Conservation (phyloP, 2,113 vertebrate species). For the Canis aureus region DNA sequence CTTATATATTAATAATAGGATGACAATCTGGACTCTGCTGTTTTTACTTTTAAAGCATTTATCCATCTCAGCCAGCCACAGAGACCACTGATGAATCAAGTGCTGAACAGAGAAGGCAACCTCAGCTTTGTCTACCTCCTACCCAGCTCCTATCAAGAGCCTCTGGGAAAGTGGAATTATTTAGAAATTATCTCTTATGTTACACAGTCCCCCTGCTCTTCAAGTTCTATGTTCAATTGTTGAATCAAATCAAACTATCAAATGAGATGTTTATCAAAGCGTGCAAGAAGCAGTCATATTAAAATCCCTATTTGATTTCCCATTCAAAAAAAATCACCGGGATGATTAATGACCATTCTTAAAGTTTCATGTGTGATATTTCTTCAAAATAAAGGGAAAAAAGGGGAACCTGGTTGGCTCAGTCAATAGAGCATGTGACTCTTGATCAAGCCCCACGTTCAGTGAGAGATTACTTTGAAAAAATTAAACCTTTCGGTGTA, state of each 20-base stretch:
- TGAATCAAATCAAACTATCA: background rate
- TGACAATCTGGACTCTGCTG: background rate
- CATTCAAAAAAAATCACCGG: background rate
- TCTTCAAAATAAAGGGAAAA: background rate
- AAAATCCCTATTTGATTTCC: conserved; percentile 11
- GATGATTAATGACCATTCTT: background rate
- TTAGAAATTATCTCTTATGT: conserved; percentile 16
- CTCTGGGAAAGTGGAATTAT: background rate
- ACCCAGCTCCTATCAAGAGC: background rate
- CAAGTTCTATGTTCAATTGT: background rate
- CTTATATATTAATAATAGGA: conserved; percentile 49
- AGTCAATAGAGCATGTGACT: background rate
- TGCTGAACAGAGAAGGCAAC: background rate
- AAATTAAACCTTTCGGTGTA: background rate
- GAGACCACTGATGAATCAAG: background rate
- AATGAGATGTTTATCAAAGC: background rate
- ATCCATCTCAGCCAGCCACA: background rate
- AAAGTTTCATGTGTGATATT: background rate
- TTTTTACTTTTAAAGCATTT: conserved; percentile 51
- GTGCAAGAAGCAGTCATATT: background rate
- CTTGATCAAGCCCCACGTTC: background rate
- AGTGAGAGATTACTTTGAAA: background rate
- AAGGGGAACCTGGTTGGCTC: background rate
- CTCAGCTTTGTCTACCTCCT: background rate
- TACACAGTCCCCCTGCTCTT: background rate